Percentiles rank a stretch among this genome's conserved stretches.
Evolutionary conservation across 2,797 vertebrate species (phyloP).

Genomic region (Florisuga fusca): DNA sequence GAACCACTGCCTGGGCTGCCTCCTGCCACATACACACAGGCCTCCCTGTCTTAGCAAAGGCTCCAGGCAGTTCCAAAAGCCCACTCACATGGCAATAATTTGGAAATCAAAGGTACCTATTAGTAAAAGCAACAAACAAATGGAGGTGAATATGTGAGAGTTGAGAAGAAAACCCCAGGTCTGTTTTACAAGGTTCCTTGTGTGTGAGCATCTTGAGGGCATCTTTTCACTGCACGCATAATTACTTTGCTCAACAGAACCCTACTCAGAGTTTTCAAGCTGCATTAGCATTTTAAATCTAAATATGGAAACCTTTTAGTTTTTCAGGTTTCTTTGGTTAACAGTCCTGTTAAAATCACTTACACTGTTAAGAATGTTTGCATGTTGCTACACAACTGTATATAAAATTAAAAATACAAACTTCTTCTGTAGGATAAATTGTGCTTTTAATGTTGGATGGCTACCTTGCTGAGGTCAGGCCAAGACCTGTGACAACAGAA

Average conservation of each 20-base stretch:
- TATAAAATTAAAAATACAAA: not conserved
- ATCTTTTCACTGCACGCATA: not conserved
- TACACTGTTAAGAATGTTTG: not conserved
- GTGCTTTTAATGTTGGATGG: not conserved
- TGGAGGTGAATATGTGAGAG: not conserved
- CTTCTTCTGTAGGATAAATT: not conserved
- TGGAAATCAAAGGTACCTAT: not conserved
- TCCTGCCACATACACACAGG: not conserved
- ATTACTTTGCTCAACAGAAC: not conserved
- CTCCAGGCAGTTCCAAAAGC: not conserved
- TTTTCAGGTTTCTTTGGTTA: not conserved
- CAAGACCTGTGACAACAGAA: not conserved
- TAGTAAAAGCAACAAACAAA: not conserved
- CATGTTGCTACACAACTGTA: not conserved
- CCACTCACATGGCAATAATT: not conserved
- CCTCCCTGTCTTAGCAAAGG: not conserved
- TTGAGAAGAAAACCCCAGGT: not conserved
- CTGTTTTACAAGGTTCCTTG: not conserved
- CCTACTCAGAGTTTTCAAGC: not conserved
- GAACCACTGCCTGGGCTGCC: rapidly evolving
- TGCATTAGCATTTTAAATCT: not conserved
- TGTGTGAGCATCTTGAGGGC: not conserved
- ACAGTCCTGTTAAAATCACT: not conserved
- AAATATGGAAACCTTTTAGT: not conserved
- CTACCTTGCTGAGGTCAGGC: not conserved